Evolutionary conservation across 2,888 invertebrate species (phyloP).

Genomic region (Acrobasis consociella): DNA sequence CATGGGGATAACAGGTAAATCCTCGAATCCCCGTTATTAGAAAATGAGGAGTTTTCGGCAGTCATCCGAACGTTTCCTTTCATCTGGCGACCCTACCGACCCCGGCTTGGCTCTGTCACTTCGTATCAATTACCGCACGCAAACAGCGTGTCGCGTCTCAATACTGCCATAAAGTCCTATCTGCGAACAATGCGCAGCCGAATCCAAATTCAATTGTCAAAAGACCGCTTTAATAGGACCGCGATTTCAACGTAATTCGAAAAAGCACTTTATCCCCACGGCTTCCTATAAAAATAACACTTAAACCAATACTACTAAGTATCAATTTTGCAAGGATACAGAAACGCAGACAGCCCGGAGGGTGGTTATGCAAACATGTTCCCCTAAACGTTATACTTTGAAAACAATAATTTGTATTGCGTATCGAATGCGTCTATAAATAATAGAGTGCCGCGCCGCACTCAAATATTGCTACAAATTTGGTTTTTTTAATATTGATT

Average conservation of each 20-base stretch:
- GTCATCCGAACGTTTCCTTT: not conserved
- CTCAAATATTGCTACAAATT: slow-evolving; percentile 50
- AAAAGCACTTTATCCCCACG: slow-evolving; percentile 59
- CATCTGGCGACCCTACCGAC: slow-evolving; percentile 39
- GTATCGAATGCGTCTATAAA: slow-evolving; percentile 82
- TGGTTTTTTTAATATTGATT: too few relatives aligned
- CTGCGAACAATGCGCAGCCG: slow-evolving; percentile 60
- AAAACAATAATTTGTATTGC: slow-evolving; percentile 84
- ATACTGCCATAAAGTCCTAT: slow-evolving; percentile 65
- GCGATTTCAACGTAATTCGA: slow-evolving; percentile 53
- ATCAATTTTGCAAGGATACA: slow-evolving; percentile 52
- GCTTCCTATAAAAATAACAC: slow-evolving; percentile 52
- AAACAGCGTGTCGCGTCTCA: slow-evolving; percentile 66
- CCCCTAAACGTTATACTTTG: slow-evolving; percentile 83
- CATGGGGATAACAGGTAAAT: too few relatives aligned
- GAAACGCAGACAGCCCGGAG: slow-evolving; percentile 57
- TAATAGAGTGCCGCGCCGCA: slow-evolving; percentile 80
- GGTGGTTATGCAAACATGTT: slow-evolving; percentile 78
- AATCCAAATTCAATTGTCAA: slow-evolving; percentile 81
- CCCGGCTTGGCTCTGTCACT: slow-evolving; percentile 78
- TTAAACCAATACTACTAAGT: slow-evolving; percentile 55
- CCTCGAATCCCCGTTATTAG: too few relatives aligned
- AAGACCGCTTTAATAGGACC: slow-evolving; percentile 77
- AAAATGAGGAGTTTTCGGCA: too few relatives aligned
- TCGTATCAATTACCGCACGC: slow-evolving; percentile 82